Evolutionary conservation across 2,888 invertebrate genomes (phyloP).

Genomic region (Amphiduros pacificus): DNA sequence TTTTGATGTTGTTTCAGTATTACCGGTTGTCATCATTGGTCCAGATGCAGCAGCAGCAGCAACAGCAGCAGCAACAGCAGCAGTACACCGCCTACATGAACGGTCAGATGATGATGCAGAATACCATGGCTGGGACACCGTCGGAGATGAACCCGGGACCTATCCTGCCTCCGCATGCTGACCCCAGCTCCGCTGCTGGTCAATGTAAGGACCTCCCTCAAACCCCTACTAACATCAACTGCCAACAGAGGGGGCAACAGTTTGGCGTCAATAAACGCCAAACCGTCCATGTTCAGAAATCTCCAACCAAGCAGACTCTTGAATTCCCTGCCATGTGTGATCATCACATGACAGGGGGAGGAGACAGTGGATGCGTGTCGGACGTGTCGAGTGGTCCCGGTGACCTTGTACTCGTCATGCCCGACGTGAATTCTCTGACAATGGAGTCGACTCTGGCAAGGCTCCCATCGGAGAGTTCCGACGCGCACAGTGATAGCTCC

Average conservation of each 20-base stretch:
- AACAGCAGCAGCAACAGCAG: constrained; percentile 13
- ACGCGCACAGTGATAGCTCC: constrained; percentile 14
- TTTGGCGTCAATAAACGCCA: neutral
- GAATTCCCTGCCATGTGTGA: no score
- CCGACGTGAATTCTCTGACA: no score
- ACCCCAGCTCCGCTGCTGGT: neutral
- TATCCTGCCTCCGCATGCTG: neutral
- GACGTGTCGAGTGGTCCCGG: constrained; percentile 14
- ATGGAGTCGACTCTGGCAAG: neutral
- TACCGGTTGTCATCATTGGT: constrained; percentile 15
- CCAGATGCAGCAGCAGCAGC: constrained; percentile 2
- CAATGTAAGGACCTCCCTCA: neutral
- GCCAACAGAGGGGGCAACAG: constrained; percentile 2
- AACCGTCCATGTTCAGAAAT: no score
- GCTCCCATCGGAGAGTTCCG: neutral
- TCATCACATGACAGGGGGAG: no score
- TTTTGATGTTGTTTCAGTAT: constrained; percentile 15
- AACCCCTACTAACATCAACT: neutral
- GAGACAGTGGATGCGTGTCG: constrained; percentile 19
- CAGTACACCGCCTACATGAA: neutral
- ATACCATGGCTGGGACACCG: no score
- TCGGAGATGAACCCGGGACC: neutral
- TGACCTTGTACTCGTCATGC: no score
- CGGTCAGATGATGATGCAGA: neutral
- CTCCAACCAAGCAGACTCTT: no score